Evolutionary conservation across 2,888 invertebrate species (phyloP).

Genomic region (Pristionchus mayeri): DNA sequence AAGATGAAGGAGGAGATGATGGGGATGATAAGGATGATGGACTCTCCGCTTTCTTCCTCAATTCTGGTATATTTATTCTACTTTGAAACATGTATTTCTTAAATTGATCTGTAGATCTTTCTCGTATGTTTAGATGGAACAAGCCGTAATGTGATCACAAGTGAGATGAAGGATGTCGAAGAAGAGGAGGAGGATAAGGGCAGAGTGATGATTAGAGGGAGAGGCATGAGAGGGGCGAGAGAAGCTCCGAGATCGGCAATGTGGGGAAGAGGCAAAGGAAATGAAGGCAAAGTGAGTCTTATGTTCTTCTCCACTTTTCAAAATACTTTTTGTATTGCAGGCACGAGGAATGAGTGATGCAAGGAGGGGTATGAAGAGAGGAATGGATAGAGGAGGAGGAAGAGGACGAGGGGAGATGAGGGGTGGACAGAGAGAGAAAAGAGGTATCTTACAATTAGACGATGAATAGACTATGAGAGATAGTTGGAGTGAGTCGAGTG

Average conservation of each 20-base stretch:
- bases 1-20: no score
- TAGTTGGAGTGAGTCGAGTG: no score
- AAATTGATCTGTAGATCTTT: background rate
- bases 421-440: no score
- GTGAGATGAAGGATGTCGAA: constrained; percentile 13
- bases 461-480: no score
- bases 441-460: no score
- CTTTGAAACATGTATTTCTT: background rate
- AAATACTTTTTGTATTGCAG: no score
- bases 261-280: constrained; percentile 14
- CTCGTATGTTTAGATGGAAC: background rate
- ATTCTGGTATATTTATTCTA: constrained; percentile 1
- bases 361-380: background rate
- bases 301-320: no score
- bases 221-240: constrained; percentile 2
- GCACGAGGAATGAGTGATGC: no score
- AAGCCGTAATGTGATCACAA: background rate
- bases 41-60: constrained; percentile 44
- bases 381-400: background rate
- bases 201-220: background rate
- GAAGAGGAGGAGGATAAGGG: background rate
- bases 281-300: background rate
- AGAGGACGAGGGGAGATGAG: constrained; percentile 6
- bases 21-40: background rate
- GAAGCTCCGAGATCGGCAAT: no score